Base-by-base conservation (phyloP, 2,113 vertebrate genomes). In the Nannospalax galili region DNA sequence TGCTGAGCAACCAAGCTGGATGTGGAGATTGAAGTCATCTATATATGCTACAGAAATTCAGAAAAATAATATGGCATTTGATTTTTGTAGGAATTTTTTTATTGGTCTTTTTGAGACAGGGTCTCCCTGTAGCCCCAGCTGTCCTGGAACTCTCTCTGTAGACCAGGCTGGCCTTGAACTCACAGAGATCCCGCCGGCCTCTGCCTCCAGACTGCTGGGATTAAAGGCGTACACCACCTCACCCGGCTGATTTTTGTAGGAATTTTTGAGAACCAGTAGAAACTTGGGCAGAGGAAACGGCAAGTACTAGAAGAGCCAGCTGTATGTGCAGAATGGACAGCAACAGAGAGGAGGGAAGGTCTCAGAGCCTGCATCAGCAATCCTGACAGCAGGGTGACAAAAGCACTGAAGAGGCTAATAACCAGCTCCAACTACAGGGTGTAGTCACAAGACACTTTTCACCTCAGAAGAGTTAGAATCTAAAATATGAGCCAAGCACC, bases 241-340 rank as follows among this genome's bases (percentile, higher is more conserved):
- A 10, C 10, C 17, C 9, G 72, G 37, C 37, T 37, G 72, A 11
- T 84, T 48, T 65, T 52, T 95, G 64, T 64, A 81, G 70, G 79
- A n/a, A 64, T 86, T 89, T 94, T n/a, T n/a, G 62, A 62, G 35
- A 95, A 4, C 42, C 42, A 67, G 24, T 40, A 94, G 48, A 86
- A 77, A 70, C 52, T 0, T 42, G 64, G 74, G 42, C 10, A 84
- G 35, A 24, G 64, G 52, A 89, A 93, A 81, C 32, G 14, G 42
- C 45, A 35, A 37, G 42, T 84, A 30, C 20, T 82, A 65, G 56
- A 0, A 79, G 62, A 67, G 22, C 60, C 56, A 88, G 72, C 56
- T 56, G 22, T 37, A 60, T 77, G 65, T 92, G 35, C 70, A 79
- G 78, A 82, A 75, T 9, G 48, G 56, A 82, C 45, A 48, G 64